A percentile compares a stretch with the other conserved stretches of the same genome.
Evolutionary conservation across 2,888 invertebrate species (phyloP).

Genomic region (Agrochola lychnidis): DNA sequence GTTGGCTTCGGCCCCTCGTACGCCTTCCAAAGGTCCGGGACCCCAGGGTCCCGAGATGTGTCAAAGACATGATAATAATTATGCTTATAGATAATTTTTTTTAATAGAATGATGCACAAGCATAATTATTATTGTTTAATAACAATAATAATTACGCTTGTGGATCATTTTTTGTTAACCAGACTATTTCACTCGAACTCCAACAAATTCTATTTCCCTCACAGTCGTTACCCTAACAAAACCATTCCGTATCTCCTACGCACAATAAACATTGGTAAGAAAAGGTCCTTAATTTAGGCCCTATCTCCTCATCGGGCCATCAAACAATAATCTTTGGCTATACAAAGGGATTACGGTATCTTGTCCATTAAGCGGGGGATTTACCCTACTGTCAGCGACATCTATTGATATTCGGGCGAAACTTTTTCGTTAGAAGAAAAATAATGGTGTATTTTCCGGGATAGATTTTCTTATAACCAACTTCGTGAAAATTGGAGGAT

Average conservation of each 20-base stretch:
- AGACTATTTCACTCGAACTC: background rate
- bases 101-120: no score
- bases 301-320: slow-evolving; percentile 72
- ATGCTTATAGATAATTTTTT: no score
- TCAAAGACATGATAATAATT: no score
- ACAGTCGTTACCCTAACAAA: slow-evolving; percentile 10
- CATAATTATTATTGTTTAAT: background rate
- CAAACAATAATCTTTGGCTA: slow-evolving; percentile 71
- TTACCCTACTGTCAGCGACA: slow-evolving; percentile 69
- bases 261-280: slow-evolving; percentile 48
- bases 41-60: no score
- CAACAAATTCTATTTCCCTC: slow-evolving; percentile 5
- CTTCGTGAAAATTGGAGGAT: background rate
- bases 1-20: no score
- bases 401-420: slow-evolving; percentile 62
- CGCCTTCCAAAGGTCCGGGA: no score
- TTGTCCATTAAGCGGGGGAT: slow-evolving; percentile 74
- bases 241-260: slow-evolving; percentile 29
- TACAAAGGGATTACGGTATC: slow-evolving; percentile 71
- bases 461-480: background rate
- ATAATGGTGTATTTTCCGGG: background rate
- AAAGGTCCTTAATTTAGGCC: slow-evolving; percentile 62
- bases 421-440: slow-evolving; percentile 26
- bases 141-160: background rate
- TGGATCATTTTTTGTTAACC: no score